Percentiles rank a stretch among this genome's conserved stretches.
Conservation (phyloP, 2,888 invertebrate species). For the Campopleginae sp. region DNA sequence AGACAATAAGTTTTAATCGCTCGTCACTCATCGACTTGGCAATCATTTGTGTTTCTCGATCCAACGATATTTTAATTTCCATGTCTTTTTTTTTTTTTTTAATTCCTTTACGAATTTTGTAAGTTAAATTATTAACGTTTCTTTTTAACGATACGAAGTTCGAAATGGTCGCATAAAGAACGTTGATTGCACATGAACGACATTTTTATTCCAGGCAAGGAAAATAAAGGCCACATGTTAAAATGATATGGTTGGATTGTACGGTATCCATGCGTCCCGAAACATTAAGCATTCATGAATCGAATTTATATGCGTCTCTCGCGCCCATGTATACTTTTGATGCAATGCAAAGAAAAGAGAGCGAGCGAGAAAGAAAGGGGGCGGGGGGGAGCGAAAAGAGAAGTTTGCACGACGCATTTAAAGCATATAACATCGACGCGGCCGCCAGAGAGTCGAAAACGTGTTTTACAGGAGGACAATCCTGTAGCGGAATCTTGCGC, state of each 20-base stretch:
- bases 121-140: neutral
- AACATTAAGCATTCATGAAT: conserved; percentile 72
- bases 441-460: conserved; percentile 68
- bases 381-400: neutral
- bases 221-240: neutral
- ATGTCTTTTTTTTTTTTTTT: neutral
- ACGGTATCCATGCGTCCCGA: conserved; percentile 33
- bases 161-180: neutral
- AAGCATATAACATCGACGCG: conserved; percentile 40
- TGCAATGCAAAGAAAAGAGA: conserved; percentile 5
- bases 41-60: too few relatives aligned
- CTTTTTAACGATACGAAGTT: neutral
- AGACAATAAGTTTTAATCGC: too few relatives aligned
- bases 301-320: conserved; percentile 72
- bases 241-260: conserved; percentile 30
- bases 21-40: too few relatives aligned
- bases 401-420: conserved; percentile 26
- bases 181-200: neutral
- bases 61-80: too few relatives aligned
- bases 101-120: neutral
- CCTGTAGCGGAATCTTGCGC: conserved; percentile 70
- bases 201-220: neutral
- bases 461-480: conserved; percentile 72
- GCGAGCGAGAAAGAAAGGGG: conserved; percentile 4
- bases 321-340: conserved; percentile 58